phyloP scores from a whole-genome alignment of 2,113 vertebrate species.

The Phocoena sinus region DNA sequence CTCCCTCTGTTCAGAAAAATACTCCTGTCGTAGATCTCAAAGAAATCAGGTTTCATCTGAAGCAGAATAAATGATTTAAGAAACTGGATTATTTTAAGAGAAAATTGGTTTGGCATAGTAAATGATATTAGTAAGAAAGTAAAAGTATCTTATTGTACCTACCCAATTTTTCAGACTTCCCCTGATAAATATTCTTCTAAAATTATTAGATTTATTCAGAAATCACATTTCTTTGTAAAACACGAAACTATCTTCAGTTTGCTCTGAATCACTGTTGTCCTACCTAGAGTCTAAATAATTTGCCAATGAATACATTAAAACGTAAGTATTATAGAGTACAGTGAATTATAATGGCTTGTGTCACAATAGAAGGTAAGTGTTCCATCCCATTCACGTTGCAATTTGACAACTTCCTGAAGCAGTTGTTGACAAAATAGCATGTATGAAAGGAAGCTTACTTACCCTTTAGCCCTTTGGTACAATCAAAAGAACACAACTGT shows the following conservation, averaged over 20 bases:
- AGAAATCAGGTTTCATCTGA: background rate
- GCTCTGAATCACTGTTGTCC: background rate
- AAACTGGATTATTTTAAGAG: background rate
- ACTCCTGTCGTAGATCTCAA: background rate
- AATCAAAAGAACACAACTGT: background rate
- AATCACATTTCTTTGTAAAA: background rate
- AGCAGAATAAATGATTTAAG: background rate
- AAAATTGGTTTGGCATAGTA: background rate
- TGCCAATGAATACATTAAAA: background rate
- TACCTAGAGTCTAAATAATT: background rate
- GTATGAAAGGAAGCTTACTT: background rate
- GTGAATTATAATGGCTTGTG: background rate
- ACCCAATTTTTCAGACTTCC: background rate
- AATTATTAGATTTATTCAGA: background rate
- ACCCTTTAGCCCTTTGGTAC: background rate
- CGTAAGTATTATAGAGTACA: background rate
- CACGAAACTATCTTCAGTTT: background rate
- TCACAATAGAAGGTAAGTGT: background rate
- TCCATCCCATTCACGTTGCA: background rate
- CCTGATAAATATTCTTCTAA: background rate
- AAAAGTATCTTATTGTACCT: background rate
- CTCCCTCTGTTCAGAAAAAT: background rate
- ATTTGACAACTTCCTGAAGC: background rate
- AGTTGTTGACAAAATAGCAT: background rate
- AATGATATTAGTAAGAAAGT: background rate